Conservation (phyloP, 2,113 vertebrate species). For the Chionomys nivalis region DNA sequence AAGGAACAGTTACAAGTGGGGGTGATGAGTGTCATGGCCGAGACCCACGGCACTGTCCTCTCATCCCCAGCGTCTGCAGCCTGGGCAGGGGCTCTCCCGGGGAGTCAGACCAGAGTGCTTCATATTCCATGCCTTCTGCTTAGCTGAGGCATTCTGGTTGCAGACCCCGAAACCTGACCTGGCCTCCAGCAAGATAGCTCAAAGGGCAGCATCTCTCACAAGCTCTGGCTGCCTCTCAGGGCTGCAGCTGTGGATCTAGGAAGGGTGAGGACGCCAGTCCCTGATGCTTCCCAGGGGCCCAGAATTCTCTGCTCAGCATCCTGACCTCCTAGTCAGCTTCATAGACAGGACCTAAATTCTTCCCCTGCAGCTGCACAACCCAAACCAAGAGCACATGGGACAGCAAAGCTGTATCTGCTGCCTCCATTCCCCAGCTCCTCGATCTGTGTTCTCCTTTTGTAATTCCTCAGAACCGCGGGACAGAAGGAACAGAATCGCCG, state of each 20-base stretch:
- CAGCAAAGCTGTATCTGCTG: too few species aligned
- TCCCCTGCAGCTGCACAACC: fast-evolving
- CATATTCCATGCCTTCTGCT: neutral
- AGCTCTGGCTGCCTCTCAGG: too few species aligned
- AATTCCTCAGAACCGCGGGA: too few species aligned
- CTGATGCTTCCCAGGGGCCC: too few species aligned
- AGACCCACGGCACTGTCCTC: neutral
- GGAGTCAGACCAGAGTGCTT: neutral
- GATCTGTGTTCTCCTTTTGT: neutral
- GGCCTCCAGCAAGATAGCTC: neutral
- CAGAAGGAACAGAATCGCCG: neutral
- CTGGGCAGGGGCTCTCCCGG: too few species aligned
- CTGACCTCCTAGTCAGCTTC: fast-evolving
- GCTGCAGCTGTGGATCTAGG: neutral
- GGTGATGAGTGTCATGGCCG: fast-evolving
- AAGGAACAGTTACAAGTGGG: fast-evolving
- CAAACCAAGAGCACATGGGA: neutral
- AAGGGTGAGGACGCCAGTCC: fast-evolving
- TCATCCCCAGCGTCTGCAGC: neutral
- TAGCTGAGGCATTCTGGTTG: too few species aligned
- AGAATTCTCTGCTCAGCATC: fast-evolving
- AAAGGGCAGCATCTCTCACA: too few species aligned
- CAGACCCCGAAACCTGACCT: neutral
- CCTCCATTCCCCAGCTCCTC: fast-evolving
- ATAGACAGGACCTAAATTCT: fast-evolving